Percentiles rank a stretch among this genome's conserved stretches.
Conservation (phyloP, 2,797 vertebrate species). For the Erpetoichthys calabaricus region DNA sequence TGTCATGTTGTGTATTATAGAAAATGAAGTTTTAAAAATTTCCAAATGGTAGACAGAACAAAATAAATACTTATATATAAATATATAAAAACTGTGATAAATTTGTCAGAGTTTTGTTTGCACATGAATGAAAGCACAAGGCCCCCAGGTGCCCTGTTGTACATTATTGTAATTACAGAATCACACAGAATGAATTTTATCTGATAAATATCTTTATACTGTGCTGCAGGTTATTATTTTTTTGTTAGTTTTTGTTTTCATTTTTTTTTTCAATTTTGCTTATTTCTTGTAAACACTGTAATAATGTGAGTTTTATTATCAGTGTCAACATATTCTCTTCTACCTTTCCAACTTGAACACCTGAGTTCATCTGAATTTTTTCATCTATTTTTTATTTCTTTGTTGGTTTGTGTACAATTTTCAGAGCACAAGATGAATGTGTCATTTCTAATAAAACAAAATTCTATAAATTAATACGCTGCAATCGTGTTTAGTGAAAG, state of each 20-base stretch:
- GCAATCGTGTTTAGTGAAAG: no score
- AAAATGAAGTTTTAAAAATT: slow-evolving; percentile 11
- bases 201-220: slow-evolving; percentile 81
- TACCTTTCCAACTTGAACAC: slow-evolving; percentile 21
- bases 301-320: slow-evolving; percentile 50
- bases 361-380: slow-evolving; percentile 40
- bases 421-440: slow-evolving; percentile 94
- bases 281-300: slow-evolving; percentile 63
- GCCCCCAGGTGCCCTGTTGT: slow-evolving; percentile 68
- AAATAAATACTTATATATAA: slow-evolving; percentile 20
- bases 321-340: slow-evolving; percentile 32
- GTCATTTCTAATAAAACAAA: slow-evolving; percentile 91
- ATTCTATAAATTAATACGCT: slow-evolving; percentile 34
- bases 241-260: slow-evolving; percentile 33
- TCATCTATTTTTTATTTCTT: slow-evolving; percentile 43
- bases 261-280: not conserved
- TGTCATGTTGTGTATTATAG: slow-evolving; percentile 16
- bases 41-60: slow-evolving; percentile 23
- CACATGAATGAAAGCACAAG: slow-evolving; percentile 76
- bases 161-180: slow-evolving; percentile 85
- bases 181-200: slow-evolving; percentile 83
- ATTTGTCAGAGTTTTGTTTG: slow-evolving; percentile 44
- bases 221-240: slow-evolving; percentile 63
- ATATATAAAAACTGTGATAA: slow-evolving; percentile 52
- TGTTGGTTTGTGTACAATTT: slow-evolving; percentile 83